Base-by-base conservation (phyloP, 2,888 invertebrate species). In the Pemphredon lugubris region DNA sequence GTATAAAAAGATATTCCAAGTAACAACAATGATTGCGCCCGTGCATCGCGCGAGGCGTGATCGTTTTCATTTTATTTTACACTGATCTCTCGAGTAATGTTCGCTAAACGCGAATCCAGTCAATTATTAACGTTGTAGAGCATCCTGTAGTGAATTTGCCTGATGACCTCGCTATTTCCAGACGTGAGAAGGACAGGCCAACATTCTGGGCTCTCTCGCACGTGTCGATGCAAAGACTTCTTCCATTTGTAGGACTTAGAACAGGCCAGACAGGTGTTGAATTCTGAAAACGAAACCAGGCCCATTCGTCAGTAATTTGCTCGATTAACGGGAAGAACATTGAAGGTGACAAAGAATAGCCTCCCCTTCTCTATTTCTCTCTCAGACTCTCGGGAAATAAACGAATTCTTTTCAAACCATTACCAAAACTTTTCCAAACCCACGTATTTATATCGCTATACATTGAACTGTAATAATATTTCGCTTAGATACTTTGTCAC, bases 201-300 rank as follows among this genome's bases (percentile, higher is more conserved):
- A 71, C 90, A 89, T 42, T 87, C 87, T 6, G 87, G 87, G 30
- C 78, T 88, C 50, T 89, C 88, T 18, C 89, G 83, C 0, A 90
- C 83, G 68, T 90, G 90, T 26, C 89, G 86, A 51, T 87, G 86
- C 55, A 90, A 75, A 1, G 90, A 89, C 57, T 88, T 88, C 79
- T 84, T 88, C 88, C 90, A 89, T 65, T 89, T 90, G 83, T 90
- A 90, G 9, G 87, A 83, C 55, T 89, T 90, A 23, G 83, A 83
- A 64, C 90, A 90, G 64, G 87, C 88, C 69, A 86, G 73, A 77
- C 90, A 90, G 47, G 79, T 83, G 73, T 84, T 83, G 77, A 55
- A 80, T 47, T 84, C 89, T 89, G 88, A 42, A 88, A 88, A 82
- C 83, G 67, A 78, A 83, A 78, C 73, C 54, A 59, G 55, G 74